Percentiles rank a stretch among this genome's conserved stretches.
Conservation (phyloP, 2,888 invertebrate species). For the Agonopterix alstromeriana region DNA sequence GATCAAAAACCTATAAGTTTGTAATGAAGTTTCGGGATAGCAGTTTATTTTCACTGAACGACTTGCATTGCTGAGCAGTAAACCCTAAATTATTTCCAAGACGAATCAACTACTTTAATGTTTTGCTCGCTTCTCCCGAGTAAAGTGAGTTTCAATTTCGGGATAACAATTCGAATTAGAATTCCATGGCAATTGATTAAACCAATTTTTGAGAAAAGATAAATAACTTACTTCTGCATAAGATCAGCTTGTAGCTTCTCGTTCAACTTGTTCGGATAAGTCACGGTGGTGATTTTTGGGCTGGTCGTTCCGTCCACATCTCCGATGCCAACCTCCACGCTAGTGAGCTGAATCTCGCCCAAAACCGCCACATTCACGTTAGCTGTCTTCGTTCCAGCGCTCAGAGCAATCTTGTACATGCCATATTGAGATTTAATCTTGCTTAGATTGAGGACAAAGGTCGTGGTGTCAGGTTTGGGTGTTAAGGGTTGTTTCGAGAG, state of each 20-base stretch:
- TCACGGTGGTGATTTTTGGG: slow-evolving; percentile 84
- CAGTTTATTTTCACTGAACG: too few relatives aligned
- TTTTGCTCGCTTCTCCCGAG: too few relatives aligned
- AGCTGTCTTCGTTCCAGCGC: slow-evolving; percentile 79
- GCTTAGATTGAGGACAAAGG: slow-evolving; percentile 86
- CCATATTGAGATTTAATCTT: slow-evolving; percentile 88
- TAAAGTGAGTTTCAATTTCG: neutral
- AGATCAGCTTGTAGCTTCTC: slow-evolving; percentile 89
- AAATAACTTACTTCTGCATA: slow-evolving; percentile 82
- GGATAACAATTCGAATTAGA: neutral
- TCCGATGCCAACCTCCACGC: slow-evolving; percentile 90
- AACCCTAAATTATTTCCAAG: too few relatives aligned
- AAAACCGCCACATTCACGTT: slow-evolving; percentile 82
- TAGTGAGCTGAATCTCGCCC: slow-evolving; percentile 85
- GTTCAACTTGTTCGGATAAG: slow-evolving; percentile 83
- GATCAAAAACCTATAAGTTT: too few relatives aligned
- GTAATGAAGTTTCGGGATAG: too few relatives aligned
- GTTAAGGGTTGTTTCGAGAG: slow-evolving; percentile 80
- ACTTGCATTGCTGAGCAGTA: too few relatives aligned
- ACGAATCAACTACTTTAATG: too few relatives aligned
- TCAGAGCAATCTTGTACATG: slow-evolving; percentile 88
- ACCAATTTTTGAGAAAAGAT: neutral
- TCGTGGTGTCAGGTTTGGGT: slow-evolving; percentile 76
- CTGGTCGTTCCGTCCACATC: slow-evolving; percentile 94
- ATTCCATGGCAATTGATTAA: too few relatives aligned